Evolutionary conservation across 2,888 invertebrate genomes (phyloP).

Genomic region (Sesia bembeciformis): DNA sequence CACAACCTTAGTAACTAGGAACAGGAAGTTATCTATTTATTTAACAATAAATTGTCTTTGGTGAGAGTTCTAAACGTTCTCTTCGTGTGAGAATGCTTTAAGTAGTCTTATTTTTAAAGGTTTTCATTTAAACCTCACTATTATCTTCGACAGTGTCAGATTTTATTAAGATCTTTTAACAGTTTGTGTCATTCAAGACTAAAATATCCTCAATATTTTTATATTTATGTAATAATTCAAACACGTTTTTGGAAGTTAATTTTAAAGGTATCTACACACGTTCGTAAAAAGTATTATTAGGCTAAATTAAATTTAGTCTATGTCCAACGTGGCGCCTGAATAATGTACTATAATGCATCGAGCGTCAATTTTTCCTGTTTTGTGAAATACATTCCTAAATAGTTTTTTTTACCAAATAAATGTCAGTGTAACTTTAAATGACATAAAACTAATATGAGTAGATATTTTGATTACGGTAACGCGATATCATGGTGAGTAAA

Average conservation of each 20-base stretch:
- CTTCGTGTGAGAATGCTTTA: no score
- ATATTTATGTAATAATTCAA: no score
- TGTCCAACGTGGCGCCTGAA: constrained; percentile 59
- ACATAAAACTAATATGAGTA: constrained; percentile 63
- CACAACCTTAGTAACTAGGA: constrained; percentile 38
- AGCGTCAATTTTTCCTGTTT: constrained; percentile 65
- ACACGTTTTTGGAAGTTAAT: no score
- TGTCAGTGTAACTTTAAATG: constrained; percentile 40
- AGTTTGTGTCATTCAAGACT: no score
- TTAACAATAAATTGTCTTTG: neutral
- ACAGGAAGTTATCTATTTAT: constrained; percentile 30
- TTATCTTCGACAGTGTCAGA: no score
- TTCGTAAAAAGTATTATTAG: no score
- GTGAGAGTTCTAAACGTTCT: no score
- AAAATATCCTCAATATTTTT: no score
- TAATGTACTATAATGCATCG: constrained; percentile 18
- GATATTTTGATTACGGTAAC: constrained; percentile 73
- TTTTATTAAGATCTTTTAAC: no score
- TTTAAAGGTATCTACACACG: no score
- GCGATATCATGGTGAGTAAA: constrained; percentile 70
- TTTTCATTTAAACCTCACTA: no score
- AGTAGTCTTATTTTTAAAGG: no score
- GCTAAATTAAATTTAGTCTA: constrained; percentile 32
- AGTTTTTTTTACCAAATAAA: constrained; percentile 32
- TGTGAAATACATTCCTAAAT: constrained; percentile 45